phyloP scores from a whole-genome alignment of 2,888 invertebrate genomes.

The Dasysyrphus albostriatus region DNA sequence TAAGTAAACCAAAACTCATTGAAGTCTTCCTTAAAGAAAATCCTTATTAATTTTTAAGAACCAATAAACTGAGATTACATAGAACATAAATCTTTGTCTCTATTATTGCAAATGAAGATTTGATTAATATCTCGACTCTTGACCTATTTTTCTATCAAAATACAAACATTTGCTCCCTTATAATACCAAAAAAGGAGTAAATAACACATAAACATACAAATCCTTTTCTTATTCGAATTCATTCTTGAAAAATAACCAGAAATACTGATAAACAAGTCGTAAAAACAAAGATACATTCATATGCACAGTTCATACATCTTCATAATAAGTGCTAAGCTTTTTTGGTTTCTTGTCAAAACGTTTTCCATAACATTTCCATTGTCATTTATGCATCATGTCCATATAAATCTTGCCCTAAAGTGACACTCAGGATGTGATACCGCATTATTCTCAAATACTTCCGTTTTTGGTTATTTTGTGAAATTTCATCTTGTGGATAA shows the following conservation, averaged over 20 bases:
- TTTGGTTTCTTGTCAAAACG: background rate
- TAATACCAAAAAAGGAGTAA: background rate
- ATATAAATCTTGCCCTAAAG: constrained; percentile 14
- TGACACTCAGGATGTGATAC: constrained; percentile 32
- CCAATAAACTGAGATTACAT: no score
- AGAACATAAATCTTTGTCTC: no score
- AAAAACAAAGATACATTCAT: background rate
- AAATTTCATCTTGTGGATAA: constrained; percentile 18
- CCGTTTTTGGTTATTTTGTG: constrained; percentile 12
- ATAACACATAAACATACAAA: background rate
- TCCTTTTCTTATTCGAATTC: background rate
- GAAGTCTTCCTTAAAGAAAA: no score
- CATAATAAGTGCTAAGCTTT: background rate
- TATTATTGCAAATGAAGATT: background rate
- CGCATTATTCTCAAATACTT: constrained; percentile 24
- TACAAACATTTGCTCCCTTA: background rate
- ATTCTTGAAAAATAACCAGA: background rate
- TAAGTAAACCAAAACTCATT: no score
- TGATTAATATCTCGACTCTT: background rate
- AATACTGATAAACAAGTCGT: background rate
- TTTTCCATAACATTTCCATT: constrained; percentile 22
- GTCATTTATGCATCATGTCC: constrained; percentile 10
- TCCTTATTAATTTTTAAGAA: no score
- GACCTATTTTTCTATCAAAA: background rate
- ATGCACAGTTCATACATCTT: background rate